Conservation (phyloP, 2,113 vertebrate species). For the Pyxicephalus adspersus region DNA sequence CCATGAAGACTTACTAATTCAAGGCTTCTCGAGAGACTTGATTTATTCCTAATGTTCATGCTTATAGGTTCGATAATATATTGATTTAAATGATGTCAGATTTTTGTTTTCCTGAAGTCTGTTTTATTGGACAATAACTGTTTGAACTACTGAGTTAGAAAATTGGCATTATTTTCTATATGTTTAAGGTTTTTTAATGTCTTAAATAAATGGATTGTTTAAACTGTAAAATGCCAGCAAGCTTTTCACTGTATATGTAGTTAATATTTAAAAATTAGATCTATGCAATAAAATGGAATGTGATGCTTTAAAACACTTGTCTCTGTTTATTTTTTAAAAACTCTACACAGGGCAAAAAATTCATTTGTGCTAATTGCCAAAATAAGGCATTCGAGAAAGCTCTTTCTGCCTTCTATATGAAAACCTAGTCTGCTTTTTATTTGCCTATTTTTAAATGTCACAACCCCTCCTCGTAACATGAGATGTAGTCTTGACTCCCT, state of each 20-base stretch:
- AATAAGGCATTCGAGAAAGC: too few relatives aligned
- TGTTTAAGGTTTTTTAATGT: background rate
- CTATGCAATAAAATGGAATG: conserved; percentile 37
- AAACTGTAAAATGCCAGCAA: background rate
- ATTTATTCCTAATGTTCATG: background rate
- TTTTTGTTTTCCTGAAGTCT: background rate
- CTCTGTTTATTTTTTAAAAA: background rate
- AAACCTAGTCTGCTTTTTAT: too few relatives aligned
- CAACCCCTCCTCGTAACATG: too few relatives aligned
- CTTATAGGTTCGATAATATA: background rate
- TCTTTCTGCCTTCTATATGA: too few relatives aligned
- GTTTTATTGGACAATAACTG: background rate
- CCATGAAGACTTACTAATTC: background rate
- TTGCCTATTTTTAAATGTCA: too few relatives aligned
- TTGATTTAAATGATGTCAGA: background rate
- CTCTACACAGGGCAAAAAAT: too few relatives aligned
- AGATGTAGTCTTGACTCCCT: too few relatives aligned
- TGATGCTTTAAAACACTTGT: background rate
- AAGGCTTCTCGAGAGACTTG: background rate
- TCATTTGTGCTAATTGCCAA: too few relatives aligned
- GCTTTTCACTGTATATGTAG: background rate
- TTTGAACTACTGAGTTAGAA: background rate
- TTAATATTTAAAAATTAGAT: background rate
- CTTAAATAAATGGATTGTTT: background rate
- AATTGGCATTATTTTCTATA: background rate